These are phyloP conservation scores for Armadillidium nasatum DNA, from an alignment of 1,140 invertebrate genomes.

Conservation along the genomic window DNA sequence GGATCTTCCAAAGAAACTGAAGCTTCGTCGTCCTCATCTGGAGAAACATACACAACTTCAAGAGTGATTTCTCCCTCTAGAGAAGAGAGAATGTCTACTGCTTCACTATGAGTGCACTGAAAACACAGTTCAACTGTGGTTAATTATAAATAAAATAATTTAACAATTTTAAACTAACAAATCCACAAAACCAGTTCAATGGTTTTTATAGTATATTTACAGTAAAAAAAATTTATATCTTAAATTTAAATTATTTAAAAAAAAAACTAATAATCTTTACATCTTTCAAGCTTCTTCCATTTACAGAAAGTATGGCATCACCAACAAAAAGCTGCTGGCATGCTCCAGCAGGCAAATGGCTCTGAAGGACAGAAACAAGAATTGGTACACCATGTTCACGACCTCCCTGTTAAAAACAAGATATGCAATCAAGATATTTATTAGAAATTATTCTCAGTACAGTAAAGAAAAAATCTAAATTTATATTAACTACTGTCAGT, in stretches of 20 bases:
- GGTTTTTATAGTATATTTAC: slow-evolving; percentile 19
- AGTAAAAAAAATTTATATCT: neutral
- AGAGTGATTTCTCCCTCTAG: slow-evolving; percentile 65
- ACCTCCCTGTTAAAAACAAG: slow-evolving; percentile 59
- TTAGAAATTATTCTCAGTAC: neutral
- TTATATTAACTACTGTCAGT: neutral
- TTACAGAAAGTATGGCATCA: slow-evolving; percentile 74
- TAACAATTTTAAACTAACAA: neutral
- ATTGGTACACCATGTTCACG: slow-evolving; percentile 80
- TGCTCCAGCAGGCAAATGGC: slow-evolving; percentile 66
- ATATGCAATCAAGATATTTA: slow-evolving; percentile 14
- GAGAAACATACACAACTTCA: slow-evolving; percentile 67
- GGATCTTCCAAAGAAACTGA: slow-evolving; percentile 36
- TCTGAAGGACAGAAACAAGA: slow-evolving; percentile 76
- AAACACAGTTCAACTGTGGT: slow-evolving; percentile 7
- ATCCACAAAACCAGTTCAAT: slow-evolving; percentile 5
- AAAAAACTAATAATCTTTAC: slow-evolving; percentile 44
- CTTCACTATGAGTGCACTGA: slow-evolving; percentile 66
- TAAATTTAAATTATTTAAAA: slow-evolving; percentile 5
- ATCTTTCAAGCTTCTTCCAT: slow-evolving; percentile 67
- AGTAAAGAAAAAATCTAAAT: neutral
- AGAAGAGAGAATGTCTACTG: slow-evolving; percentile 64
- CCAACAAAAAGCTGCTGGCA: slow-evolving; percentile 68
- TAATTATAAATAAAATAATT: slow-evolving; percentile 8
- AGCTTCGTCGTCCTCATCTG: slow-evolving; percentile 58